Conservation (phyloP, 1,140 invertebrate genomes). For the Lethrus apterus region DNA sequence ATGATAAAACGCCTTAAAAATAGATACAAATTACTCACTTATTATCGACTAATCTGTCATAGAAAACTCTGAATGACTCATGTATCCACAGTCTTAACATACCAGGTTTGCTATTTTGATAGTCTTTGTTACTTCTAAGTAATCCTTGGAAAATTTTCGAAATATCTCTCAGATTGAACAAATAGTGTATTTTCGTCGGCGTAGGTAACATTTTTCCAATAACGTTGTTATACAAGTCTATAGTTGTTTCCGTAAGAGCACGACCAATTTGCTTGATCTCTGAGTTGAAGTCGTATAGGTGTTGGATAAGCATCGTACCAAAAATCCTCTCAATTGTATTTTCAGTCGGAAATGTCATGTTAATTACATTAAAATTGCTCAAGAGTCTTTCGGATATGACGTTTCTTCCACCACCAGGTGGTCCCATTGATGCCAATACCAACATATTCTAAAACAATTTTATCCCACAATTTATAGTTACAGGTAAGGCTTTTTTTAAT, state of each 20-base stretch:
- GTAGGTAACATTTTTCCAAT: constrained; percentile 69
- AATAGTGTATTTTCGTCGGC: constrained; percentile 80
- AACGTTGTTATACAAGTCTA: constrained; percentile 68
- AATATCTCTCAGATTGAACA: constrained; percentile 82
- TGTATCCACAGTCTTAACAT: constrained; percentile 76
- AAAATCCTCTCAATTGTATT: constrained; percentile 72
- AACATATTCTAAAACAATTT: constrained; percentile 58
- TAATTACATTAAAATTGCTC: constrained; percentile 72
- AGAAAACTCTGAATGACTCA: constrained; percentile 75
- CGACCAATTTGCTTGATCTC: constrained; percentile 59
- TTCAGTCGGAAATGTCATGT: constrained; percentile 73
- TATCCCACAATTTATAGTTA: not conserved
- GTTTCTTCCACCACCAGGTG: constrained; percentile 72
- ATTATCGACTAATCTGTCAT: constrained; percentile 70
- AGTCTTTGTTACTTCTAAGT: constrained; percentile 63
- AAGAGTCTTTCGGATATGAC: constrained; percentile 66
- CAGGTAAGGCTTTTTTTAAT: not conserved
- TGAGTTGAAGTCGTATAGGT: constrained; percentile 65
- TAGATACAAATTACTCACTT: constrained; percentile 44
- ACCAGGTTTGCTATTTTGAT: constrained; percentile 59
- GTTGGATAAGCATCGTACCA: constrained; percentile 73
- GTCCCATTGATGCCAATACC: constrained; percentile 69
- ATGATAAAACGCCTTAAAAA: constrained; percentile 4
- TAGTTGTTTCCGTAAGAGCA: constrained; percentile 56
- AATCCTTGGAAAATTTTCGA: constrained; percentile 70